Conservation (phyloP, 2,113 vertebrate species). For the Pelusios castaneus region DNA sequence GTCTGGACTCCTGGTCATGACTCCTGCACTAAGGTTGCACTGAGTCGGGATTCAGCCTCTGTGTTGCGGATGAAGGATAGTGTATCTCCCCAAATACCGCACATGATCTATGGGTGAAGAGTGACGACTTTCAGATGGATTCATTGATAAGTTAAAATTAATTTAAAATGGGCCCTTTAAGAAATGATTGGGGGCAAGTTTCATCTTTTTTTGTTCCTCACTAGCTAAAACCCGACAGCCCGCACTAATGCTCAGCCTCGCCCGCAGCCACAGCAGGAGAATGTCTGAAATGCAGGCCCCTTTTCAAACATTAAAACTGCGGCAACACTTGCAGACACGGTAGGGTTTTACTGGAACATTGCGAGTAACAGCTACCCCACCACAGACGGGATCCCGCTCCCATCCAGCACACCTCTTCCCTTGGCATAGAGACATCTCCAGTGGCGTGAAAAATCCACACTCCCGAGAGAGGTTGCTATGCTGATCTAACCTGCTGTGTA, state of each 20-base stretch:
- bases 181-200: neutral
- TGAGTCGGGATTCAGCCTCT: rapidly evolving
- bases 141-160: neutral
- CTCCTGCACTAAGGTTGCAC: neutral
- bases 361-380: too few relatives aligned
- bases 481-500: too few relatives aligned
- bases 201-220: neutral
- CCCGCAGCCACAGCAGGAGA: neutral
- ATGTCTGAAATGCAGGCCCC: neutral
- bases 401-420: too few relatives aligned
- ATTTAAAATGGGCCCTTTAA: neutral
- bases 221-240: neutral
- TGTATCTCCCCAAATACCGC: neutral
- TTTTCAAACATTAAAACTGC: neutral
- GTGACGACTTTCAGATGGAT: neutral
- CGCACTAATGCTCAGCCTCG: neutral
- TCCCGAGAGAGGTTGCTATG: too few relatives aligned
- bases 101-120: neutral
- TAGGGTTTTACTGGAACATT: too few relatives aligned
- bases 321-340: too few relatives aligned
- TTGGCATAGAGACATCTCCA: too few relatives aligned
- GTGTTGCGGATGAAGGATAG: too few relatives aligned
- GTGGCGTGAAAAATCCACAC: too few relatives aligned
- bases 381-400: too few relatives aligned
- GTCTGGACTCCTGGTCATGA: neutral